A percentile compares a stretch with the other conserved stretches of the same genome.
Evolutionary conservation across 2,888 invertebrate genomes (phyloP).

Genomic region (Leucophenga maculata): DNA sequence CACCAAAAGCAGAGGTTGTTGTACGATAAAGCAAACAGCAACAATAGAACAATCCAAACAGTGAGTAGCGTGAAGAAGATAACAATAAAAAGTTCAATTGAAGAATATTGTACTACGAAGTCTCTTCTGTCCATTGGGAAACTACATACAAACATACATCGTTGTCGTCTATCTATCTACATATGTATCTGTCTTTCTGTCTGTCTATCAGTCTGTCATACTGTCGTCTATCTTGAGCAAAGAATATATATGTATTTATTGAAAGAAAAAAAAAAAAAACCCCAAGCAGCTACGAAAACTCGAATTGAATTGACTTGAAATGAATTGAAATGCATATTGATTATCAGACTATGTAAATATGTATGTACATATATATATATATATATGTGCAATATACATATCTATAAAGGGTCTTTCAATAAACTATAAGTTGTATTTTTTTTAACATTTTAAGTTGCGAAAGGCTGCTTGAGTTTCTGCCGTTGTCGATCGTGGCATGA

Average conservation of each 20-base stretch:
- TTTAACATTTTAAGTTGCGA: too few relatives aligned
- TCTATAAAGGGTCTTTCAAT: background rate
- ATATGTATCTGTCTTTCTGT: too few relatives aligned
- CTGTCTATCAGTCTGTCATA: too few relatives aligned
- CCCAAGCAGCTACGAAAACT: background rate
- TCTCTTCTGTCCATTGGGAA: slow-evolving; percentile 10
- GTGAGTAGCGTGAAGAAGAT: background rate
- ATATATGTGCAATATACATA: background rate
- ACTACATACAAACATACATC: too few relatives aligned
- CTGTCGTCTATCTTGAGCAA: background rate
- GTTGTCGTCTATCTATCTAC: too few relatives aligned
- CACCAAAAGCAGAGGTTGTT: slow-evolving; percentile 47
- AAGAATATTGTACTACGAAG: slow-evolving; percentile 44
- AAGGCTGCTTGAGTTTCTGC: too few relatives aligned
- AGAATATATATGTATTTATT: background rate
- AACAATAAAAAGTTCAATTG: slow-evolving; percentile 14
- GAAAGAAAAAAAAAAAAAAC: background rate
- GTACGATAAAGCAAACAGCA: slow-evolving; percentile 53
- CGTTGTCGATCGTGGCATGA: too few relatives aligned
- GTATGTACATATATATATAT: background rate
- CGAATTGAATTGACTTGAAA: slow-evolving; percentile 2
- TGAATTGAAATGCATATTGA: slow-evolving; percentile 6
- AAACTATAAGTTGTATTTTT: too few relatives aligned
- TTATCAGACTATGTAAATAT: slow-evolving; percentile 10
- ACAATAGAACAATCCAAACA: background rate